Base-by-base conservation (phyloP, 37 sponge, comb jelly and placozoan species). In the Chondrilla cf. caribensis region DNA sequence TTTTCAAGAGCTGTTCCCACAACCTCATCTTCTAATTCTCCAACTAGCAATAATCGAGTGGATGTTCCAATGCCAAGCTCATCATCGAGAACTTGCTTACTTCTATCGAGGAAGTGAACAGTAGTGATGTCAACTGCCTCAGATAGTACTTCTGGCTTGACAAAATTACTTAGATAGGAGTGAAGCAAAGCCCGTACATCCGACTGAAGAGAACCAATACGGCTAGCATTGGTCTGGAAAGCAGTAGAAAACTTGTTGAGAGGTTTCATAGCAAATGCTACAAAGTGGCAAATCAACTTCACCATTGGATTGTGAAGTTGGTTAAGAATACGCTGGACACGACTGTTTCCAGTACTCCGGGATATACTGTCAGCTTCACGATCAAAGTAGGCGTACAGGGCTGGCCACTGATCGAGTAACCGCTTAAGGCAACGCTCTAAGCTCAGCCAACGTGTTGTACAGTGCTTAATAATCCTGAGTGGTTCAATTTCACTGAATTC, bases 361-460 rank as follows among this genome's bases (percentile, higher is more conserved):
- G 82, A 47, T 28, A 39, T 55, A 73, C 26, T 70, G 21, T 77
- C 86, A 36, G 25, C 58, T 47, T 85, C 40, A 11, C 76, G 57
- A 38, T 85, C 80, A 32, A 85, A 85, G 42, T 79, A 85, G 25
- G 80, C 36, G 68, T 70, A 68, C 24, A 85, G 72, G 29, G 80
- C 86, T 62, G 70, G 72, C 80, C 80, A 79, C 35, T 85, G 86
- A 54, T 85, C 73, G 5, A 85, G 15, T 1, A 79, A 22, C 5
- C 86, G 65, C 28, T 79, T 79, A 25, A 85, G 24, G 43, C 86
- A 85, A 5, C 86, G 58, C 54, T 81, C 54, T 59, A 86, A 32
- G 38, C 79, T 82, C 40, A 87, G 59, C 86, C 86, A 86, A 25
- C 84, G 79, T 51, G 85, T 79, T 58, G 85, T 65, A 17, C 47